Evolutionary conservation across 2,113 vertebrate species (phyloP), one percentile per base, ranked within the genome.

Genomic region (Sardina pilchardus): DNA sequence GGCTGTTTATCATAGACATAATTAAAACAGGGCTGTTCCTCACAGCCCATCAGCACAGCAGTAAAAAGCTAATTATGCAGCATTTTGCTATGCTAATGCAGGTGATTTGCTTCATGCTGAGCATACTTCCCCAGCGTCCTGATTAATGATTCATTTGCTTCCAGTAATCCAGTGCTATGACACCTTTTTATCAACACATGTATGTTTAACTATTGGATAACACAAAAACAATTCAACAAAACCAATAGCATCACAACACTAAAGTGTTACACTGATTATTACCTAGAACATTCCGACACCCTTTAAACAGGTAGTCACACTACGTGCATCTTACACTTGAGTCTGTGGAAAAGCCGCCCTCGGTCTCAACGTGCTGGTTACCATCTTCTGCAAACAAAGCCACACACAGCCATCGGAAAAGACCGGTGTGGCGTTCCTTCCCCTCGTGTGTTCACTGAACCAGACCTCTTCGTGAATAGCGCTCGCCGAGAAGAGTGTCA

Each of bases 101-200:
- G 90, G 91, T 92, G 90, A 91, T 92, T 89, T 91, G 91, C 89
- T 90, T 89, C 91, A 89, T 85, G 88, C 89, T 90, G 89, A 84
- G 88, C 86, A 84, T 87, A 89, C 89, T 90, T 90, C 89, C 87
- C 83, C 84, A 84, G 88, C 82, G 82, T 88, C 90, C 87, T 89
- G 89, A 90, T 89, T 89, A 90, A 88, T 88, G 88, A 87, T 89
- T 90, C 86, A 89, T 90, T 88, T 87, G 83, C 88, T 89, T 82
- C 86, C 88, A 88, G 86, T 85, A 86, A 89, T 87, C 85, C 53
- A 48, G 85, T 90, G 86, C 87, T 89, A 88, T 85, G 86, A 88
- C 86, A 89, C 87, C 71, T 34, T 71, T 71, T 71, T 63, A 63
- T 63, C 59, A n/a, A 63, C 63, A 71, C 63, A 71, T 71, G 63